phyloP scores from a whole-genome alignment of 2,797 vertebrate genomes.

The Neopelma chrysocephalum region DNA sequence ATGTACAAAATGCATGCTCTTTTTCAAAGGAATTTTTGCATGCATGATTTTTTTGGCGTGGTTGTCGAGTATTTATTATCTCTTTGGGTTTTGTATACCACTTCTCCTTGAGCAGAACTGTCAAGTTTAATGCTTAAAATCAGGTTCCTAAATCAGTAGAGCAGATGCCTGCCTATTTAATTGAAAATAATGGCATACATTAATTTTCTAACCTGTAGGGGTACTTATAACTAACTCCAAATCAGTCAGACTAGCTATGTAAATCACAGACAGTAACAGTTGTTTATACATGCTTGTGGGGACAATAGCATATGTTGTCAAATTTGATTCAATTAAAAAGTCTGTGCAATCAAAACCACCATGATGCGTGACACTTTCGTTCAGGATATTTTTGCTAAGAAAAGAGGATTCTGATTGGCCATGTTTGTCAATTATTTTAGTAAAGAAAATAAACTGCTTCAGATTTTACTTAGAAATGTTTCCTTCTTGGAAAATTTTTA shows the following conservation, averaged over 20 bases:
- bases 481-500: background rate
- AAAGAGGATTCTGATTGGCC: background rate
- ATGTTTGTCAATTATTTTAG: background rate
- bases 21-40: background rate
- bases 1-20: background rate
- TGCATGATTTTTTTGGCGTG: background rate
- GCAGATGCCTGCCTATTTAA: constrained; percentile 25
- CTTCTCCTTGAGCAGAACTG: background rate
- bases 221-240: constrained; percentile 35
- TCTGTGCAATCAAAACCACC: constrained; percentile 5
- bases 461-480: background rate
- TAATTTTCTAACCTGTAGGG: constrained; percentile 42
- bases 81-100: background rate
- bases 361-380: background rate
- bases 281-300: constrained; percentile 14
- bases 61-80: background rate
- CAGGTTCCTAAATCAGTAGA: background rate
- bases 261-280: constrained; percentile 28
- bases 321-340: constrained; percentile 40
- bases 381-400: background rate
- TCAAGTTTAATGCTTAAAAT: background rate
- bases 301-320: constrained; percentile 43
- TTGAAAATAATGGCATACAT: constrained; percentile 27
- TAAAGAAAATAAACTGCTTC: background rate
- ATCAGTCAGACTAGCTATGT: background rate